Evolutionary conservation across 2,797 vertebrate species (phyloP), one percentile per base, ranked within the genome.

Genomic region (Margarornis squamiger): DNA sequence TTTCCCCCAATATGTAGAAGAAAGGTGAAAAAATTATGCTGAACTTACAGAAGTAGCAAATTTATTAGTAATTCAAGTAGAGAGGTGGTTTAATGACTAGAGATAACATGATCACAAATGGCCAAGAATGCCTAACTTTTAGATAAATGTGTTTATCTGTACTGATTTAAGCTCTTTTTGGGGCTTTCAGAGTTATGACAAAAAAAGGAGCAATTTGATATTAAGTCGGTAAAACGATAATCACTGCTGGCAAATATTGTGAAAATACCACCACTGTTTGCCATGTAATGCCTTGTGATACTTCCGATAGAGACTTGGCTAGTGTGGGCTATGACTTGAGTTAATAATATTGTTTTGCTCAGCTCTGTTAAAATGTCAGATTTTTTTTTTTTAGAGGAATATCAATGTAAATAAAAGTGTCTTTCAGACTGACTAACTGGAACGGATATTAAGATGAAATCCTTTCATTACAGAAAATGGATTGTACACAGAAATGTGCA

Each of bases 181-280:
- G 77, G 13, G 38, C 78, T 91, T 95, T 90, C 3, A 5, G 51
- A 55, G 32, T 63, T 74, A 84, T 66, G 77, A 82, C 54, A 78
- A 79, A 81, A 87, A 71, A 76, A 54, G 30, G 30, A 84, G 23
- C 61, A 78, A 94, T 62, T 74, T 61, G 81, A 54, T 95, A 67
- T 95, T 94, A 95, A 88, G 49, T 68, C 62, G 65, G 32, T 51
- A 62, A 91, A 93, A 93, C 68, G 12, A 84, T 93, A 73, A 80
- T 92, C 65, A 54, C 46, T 57, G 24, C 52, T 87, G 62, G 58
- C 32, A 97, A 94, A 95, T 95, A 87, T 19, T 91, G 67, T 91
- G 93, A 71, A 96, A 97, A 97, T 96, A 58, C 23, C 76, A 92
- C 14, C 58, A 49, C 67, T 96, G 29, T 97, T 97, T 96, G 94